Base-by-base conservation (phyloP, 2,113 vertebrate species). In the Entomyzon cyanotis region DNA sequence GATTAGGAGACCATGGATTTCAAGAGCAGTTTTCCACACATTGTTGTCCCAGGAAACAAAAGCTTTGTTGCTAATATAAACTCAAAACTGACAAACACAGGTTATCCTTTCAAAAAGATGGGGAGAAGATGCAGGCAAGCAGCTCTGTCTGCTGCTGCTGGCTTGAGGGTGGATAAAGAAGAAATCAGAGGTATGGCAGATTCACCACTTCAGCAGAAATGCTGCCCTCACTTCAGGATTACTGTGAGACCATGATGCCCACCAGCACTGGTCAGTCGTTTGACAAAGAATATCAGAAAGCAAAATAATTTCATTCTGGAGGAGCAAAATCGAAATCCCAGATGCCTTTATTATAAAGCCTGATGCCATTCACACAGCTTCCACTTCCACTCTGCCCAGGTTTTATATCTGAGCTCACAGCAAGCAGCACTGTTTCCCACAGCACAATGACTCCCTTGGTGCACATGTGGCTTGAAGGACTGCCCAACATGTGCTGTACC, bases 1-100 rank as follows among this genome's bases (percentile, higher is more conserved):
- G 93, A 94, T 93, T 94, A 89, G 39, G 65, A 93, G 35, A n/a
- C 86, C 76, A 28, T 44, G 73, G 28, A 33, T 82, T 82, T 89
- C 63, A 60, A 85, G 69, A 79, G 56, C 56, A 89, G 64, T 64
- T 95, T 90, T 77, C 64, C 24, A 39, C 35, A 20, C 28, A 28
- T 63, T 69, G 30, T 46, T 55, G 28, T 63, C 84, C 65, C 31
- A 55, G 59, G 30, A 79, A 96, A 87, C 23, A 84, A 80, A 95
- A 78, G 11, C 35, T 79, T 84, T 52, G 8, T 44, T 70, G 63
- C 33, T 84, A 78, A 64, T 13, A 77, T 35, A 18, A n/a, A 64
- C 17, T 79, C 39, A 16, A n/a, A 82, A n/a, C 28, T 69, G n/a
- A 60, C 25, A n/a, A 44, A 42, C 12, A 31, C 1, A 67, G 33